Conservation (phyloP, 2,888 invertebrate species). For the Calameuta pallipes region DNA sequence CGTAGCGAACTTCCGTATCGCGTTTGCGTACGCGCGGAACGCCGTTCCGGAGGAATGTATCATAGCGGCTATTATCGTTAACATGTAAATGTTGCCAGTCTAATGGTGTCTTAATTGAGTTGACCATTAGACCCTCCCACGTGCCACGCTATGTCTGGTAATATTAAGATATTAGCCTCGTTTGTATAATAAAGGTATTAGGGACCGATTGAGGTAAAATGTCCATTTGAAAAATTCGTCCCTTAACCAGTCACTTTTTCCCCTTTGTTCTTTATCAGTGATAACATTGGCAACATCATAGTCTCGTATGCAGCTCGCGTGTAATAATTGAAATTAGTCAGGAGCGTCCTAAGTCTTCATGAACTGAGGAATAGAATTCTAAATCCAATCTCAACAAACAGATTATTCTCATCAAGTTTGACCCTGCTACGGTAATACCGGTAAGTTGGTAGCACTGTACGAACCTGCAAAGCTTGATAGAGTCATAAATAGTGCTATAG, state of each 20-base stretch:
- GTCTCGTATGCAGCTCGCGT: not conserved
- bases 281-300: not conserved
- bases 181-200: conserved; percentile 43
- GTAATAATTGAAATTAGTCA: not conserved
- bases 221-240: not conserved
- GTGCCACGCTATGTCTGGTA: conserved; percentile 25
- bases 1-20: conserved; percentile 1
- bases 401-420: not conserved
- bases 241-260: not conserved
- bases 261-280: not conserved
- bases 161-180: conserved; percentile 47
- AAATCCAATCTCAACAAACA: too few relatives aligned
- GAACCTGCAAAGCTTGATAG: conserved; percentile 44
- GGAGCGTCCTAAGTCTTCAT: not conserved
- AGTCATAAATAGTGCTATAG: conserved; percentile 63
- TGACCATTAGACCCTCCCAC: conserved; percentile 54
- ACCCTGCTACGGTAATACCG: not conserved
- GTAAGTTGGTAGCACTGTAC: not conserved
- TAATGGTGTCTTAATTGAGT: conserved; percentile 60
- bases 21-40: conserved; percentile 6
- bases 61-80: conserved; percentile 59
- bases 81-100: conserved; percentile 56
- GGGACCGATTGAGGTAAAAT: conserved; percentile 15
- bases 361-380: not conserved
- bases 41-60: conserved; percentile 49